Evolutionary conservation across 1,140 invertebrate genomes (phyloP).

Genomic region (Megalopta genalis): DNA sequence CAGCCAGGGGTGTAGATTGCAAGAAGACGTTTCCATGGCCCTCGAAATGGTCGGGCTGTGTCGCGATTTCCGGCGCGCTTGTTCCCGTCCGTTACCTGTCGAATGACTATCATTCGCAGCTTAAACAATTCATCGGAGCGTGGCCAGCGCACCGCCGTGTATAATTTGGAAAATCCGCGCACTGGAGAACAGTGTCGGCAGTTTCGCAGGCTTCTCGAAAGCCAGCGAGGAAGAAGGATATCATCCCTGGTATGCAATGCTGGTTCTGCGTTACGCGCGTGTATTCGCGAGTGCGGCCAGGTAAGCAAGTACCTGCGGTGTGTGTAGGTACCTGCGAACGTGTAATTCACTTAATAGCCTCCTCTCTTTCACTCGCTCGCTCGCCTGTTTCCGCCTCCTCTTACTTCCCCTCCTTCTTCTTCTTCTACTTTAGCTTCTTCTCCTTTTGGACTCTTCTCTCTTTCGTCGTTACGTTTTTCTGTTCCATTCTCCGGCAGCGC

Average conservation of each 20-base stretch:
- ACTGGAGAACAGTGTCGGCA: not conserved
- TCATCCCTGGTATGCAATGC: conserved; percentile 20
- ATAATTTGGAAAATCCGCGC: conserved; percentile 20
- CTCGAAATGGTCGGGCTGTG: too few species aligned
- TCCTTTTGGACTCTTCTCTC: too few species aligned
- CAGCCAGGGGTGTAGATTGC: too few species aligned
- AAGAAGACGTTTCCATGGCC: not conserved
- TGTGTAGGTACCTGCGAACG: conserved; percentile 45
- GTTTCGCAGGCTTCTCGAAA: conserved; percentile 22
- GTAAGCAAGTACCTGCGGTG: not conserved
- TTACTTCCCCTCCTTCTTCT: conserved; percentile 24
- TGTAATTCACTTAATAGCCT: conserved; percentile 65
- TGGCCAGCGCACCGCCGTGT: not conserved
- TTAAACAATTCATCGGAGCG: conserved; percentile 7
- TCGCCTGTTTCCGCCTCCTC: conserved; percentile 5
- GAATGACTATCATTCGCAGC: conserved; percentile 3
- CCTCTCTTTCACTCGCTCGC: conserved; percentile 29
- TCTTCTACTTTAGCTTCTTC: too few species aligned
- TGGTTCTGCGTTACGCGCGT: conserved; percentile 34
- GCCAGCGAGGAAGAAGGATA: not conserved
- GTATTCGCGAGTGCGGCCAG: not conserved
- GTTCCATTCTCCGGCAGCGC: conserved; percentile 34
- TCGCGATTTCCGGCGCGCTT: not conserved
- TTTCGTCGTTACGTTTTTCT: conserved; percentile 1
- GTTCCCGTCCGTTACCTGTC: not conserved